Evolutionary conservation across 2,113 vertebrate species (phyloP).

Genomic region (Oryzias woworae): DNA sequence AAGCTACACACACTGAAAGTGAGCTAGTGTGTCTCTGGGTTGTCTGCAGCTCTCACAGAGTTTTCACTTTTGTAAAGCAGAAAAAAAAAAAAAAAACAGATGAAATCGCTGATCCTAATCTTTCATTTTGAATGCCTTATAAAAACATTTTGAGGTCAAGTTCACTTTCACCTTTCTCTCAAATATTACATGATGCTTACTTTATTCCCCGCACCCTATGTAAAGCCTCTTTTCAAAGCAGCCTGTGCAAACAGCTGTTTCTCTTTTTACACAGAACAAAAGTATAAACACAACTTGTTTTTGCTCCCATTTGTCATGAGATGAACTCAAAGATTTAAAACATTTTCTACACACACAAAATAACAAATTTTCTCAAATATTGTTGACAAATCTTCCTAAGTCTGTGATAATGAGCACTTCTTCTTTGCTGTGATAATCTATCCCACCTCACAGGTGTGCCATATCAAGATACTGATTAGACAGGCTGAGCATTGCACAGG

Average conservation of each 20-base stretch:
- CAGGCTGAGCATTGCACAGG: too few relatives aligned
- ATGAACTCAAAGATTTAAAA: too few relatives aligned
- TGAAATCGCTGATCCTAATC: slow-evolving; percentile 37
- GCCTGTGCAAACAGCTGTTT: not conserved
- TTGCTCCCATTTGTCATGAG: too few relatives aligned
- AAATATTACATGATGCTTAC: slow-evolving; percentile 37
- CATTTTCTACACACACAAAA: too few relatives aligned
- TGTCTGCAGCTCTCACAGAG: slow-evolving; percentile 25
- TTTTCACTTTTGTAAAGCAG: slow-evolving; percentile 40
- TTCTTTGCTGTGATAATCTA: too few relatives aligned
- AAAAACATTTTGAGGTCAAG: slow-evolving; percentile 32
- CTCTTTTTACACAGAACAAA: not conserved
- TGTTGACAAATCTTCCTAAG: too few relatives aligned
- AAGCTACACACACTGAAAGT: slow-evolving; percentile 50
- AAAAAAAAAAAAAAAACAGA: slow-evolving; percentile 15
- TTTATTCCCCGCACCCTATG: slow-evolving; percentile 19
- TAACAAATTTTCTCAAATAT: too few relatives aligned
- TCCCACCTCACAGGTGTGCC: too few relatives aligned
- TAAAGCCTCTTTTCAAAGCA: not conserved
- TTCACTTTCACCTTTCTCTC: slow-evolving; percentile 21
- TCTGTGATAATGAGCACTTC: too few relatives aligned
- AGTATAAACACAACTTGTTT: too few relatives aligned
- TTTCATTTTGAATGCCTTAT: slow-evolving; percentile 20
- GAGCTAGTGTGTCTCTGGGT: slow-evolving; percentile 56
- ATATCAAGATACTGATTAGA: too few relatives aligned